Percentiles rank a stretch among this genome's conserved stretches.
Conservation (phyloP, 2,113 vertebrate species). For the Prionailurus bengalensis region DNA sequence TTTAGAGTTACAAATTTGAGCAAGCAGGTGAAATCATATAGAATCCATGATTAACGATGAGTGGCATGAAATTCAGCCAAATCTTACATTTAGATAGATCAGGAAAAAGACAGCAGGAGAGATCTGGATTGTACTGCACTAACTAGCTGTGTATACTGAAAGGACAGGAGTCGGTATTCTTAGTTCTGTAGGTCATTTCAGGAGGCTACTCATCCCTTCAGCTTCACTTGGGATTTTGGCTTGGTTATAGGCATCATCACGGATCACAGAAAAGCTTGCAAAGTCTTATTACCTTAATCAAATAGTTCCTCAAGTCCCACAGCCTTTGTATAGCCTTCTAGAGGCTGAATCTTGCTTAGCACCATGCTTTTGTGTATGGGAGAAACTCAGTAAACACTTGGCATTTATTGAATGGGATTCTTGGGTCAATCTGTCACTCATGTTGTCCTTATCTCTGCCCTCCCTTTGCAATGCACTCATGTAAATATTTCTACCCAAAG, state of each 20-base stretch:
- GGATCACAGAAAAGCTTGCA: background rate
- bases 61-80: background rate
- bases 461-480: background rate
- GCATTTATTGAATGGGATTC: background rate
- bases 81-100: background rate
- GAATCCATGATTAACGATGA: background rate
- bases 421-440: background rate
- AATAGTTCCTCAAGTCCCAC: background rate
- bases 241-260: background rate
- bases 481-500: background rate
- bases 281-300: background rate
- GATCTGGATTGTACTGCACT: background rate
- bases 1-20: background rate
- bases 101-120: background rate
- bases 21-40: background rate
- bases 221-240: background rate
- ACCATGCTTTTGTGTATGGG: background rate
- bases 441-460: background rate
- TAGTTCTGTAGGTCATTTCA: background rate
- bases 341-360: background rate
- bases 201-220: background rate
- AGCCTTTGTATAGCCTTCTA: background rate
- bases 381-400: background rate
- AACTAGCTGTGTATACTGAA: background rate
- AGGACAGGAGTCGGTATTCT: background rate